These are phyloP conservation scores for Halichondria panicea DNA, from an alignment of 37 sponge, comb jelly and placozoan genomes.

Conservation along the genomic window DNA sequence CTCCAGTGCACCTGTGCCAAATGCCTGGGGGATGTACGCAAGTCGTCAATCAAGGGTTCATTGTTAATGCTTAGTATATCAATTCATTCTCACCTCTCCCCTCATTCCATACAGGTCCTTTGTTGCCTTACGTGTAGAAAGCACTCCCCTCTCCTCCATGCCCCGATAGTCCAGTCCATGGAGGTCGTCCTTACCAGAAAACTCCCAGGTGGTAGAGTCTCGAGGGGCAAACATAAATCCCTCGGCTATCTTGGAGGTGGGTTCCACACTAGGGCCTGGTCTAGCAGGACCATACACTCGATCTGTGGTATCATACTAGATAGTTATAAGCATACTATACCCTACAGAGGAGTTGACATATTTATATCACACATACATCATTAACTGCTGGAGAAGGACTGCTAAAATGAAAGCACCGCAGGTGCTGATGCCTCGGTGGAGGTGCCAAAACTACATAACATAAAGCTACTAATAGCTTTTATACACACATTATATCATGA, in stretches of 20 bases:
- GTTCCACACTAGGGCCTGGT: not conserved
- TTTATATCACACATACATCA: too few relatives aligned
- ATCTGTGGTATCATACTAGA: too few relatives aligned
- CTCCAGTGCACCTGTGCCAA: slow-evolving; percentile 94
- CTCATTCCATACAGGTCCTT: slow-evolving; percentile 73
- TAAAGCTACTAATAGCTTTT: too few relatives aligned
- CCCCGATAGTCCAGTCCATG: slow-evolving; percentile 87
- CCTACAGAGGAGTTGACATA: too few relatives aligned
- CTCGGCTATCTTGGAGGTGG: not conserved
- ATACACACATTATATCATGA: too few relatives aligned
- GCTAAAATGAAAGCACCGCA: too few relatives aligned
- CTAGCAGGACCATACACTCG: too few relatives aligned
- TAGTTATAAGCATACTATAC: too few relatives aligned
- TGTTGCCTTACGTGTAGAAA: slow-evolving; percentile 14
- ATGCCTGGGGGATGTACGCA: slow-evolving; percentile 58
- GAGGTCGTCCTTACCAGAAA: slow-evolving; percentile 68
- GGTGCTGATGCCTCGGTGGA: too few relatives aligned
- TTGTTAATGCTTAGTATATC: too few relatives aligned
- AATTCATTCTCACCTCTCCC: slow-evolving; percentile 62
- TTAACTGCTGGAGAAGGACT: too few relatives aligned
- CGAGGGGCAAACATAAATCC: slow-evolving; percentile 76
- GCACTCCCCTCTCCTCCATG: slow-evolving; percentile 32
- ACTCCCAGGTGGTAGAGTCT: slow-evolving; percentile 54
- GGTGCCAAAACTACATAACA: too few relatives aligned
- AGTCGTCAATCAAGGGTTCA: not conserved